Evolutionary conservation across 2,797 vertebrate genomes (phyloP), one percentile per base, ranked within the genome.

Genomic region (Todus mexicanus): DNA sequence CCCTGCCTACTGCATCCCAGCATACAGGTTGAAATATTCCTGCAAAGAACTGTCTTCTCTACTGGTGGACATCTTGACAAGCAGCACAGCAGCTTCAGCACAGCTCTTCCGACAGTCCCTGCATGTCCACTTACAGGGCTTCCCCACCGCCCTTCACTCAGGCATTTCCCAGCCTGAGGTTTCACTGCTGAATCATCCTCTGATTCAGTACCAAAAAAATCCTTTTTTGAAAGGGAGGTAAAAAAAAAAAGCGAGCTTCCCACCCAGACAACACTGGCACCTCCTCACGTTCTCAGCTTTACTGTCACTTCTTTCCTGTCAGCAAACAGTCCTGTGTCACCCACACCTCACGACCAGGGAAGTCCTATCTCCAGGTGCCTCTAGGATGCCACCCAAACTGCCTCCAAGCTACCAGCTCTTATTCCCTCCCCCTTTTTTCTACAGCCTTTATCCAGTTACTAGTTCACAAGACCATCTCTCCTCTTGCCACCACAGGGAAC

Each of bases 171-270:
- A 92, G 47, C 47, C 88, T 13, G 33, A 76, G 71, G 33, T 88
- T 84, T 70, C 38, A 10, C 80, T 86, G 83, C 80, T 92, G 84
- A 79, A 84, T 76, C 93, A 95, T 29, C 31, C 63, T 47, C 77
- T 90, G 92, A 93, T 54, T 93, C 90, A 88, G n/a, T 7, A 74
- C 56, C 74, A 48, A 43, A 54, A n/a, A 70, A 25, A 63, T 56
- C 33, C 71, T 66, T 35, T 68, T 73, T 90, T 79, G 43, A 76
- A 53, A 73, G 27, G 11, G 26, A 18, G 15, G 56, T 90, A 71
- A 54, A 53, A 54, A 79, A 89, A 63, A 65, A 77, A 66, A 74
- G 56, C 0, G 0, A 89, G 13, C 70, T 63, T 92, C 25, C 48
- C 70, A 69, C 47, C 9, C 79, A 47, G 51, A 20, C 85, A 75